phyloP scores from a whole-genome alignment of 2,113 vertebrate genomes.

The Macquaria ambigua region DNA sequence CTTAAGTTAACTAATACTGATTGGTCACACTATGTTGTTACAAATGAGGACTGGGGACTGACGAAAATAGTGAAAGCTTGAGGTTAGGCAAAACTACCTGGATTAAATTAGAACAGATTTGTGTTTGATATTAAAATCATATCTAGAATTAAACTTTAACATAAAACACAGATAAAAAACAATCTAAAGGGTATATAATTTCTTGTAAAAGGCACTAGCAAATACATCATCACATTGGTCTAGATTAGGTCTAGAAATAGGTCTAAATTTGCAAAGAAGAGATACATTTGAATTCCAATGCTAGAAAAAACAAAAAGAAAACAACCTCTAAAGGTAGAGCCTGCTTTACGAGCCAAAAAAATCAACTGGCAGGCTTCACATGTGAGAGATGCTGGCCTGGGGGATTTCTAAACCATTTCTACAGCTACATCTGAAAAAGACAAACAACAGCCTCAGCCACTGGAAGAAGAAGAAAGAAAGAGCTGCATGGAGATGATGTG shows the following conservation, averaged over 20 bases:
- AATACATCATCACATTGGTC: slow-evolving; percentile 15
- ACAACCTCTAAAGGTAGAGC: slow-evolving; percentile 70
- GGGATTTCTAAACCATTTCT: slow-evolving; percentile 78
- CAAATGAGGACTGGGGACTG: slow-evolving; percentile 29
- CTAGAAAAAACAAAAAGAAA: slow-evolving; percentile 71
- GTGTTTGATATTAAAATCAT: neutral
- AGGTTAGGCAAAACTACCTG: neutral
- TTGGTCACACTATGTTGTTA: slow-evolving; percentile 81
- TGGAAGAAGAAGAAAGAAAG: slow-evolving; percentile 77
- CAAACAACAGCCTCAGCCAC: slow-evolving; percentile 77
- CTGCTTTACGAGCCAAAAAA: slow-evolving; percentile 70
- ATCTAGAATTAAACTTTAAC: neutral
- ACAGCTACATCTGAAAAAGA: slow-evolving; percentile 77
- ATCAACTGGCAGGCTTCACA: slow-evolving; percentile 77
- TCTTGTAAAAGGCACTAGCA: neutral
- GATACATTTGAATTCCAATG: slow-evolving; percentile 54
- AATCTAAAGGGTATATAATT: neutral
- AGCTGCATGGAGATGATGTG: slow-evolving; percentile 77
- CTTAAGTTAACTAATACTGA: slow-evolving; percentile 78
- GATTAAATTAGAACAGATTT: slow-evolving; percentile 28
- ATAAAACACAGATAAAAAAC: neutral
- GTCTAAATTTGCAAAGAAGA: slow-evolving; percentile 47
- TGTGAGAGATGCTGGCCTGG: slow-evolving; percentile 72
- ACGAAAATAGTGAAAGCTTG: neutral
- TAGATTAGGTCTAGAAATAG: slow-evolving; percentile 50